Conservation (phyloP, 2,797 vertebrate species). For the Cephalopachus bancanus region DNA sequence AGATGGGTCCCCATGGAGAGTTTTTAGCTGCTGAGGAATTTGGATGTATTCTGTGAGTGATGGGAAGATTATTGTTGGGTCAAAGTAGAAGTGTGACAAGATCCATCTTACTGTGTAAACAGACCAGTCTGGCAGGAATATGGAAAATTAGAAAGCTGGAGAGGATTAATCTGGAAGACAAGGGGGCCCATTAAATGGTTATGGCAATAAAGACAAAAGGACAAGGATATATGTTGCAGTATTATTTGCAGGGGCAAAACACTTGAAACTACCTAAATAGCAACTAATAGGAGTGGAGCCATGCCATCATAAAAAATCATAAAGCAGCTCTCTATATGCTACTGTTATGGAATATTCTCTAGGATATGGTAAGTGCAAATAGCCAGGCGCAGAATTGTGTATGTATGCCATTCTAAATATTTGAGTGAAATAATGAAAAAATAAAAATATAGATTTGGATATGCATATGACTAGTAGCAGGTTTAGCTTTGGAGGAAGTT, state of each 20-base stretch:
- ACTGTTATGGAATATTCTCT: background rate
- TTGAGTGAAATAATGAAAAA: background rate
- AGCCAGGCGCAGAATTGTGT: background rate
- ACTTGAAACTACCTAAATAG: background rate
- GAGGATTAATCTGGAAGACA: background rate
- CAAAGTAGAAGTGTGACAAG: background rate
- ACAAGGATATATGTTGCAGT: background rate
- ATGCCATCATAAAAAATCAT: background rate
- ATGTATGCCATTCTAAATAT: background rate
- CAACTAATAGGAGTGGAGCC: background rate
- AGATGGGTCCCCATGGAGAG: background rate
- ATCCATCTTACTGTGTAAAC: background rate
- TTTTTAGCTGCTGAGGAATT: slow-evolving; percentile 23
- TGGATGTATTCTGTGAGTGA: background rate
- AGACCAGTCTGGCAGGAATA: background rate
- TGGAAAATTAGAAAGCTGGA: background rate
- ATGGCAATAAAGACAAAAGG: background rate
- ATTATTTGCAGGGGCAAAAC: slow-evolving; percentile 3
- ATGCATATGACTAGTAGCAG: background rate
- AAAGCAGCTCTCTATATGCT: background rate
- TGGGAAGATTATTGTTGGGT: background rate
- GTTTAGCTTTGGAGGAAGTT: background rate
- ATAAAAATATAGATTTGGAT: background rate
- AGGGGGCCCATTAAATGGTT: background rate
- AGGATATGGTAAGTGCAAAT: slow-evolving; percentile 16